Evolutionary conservation across 2,888 invertebrate species (phyloP), one percentile per base, ranked within the genome.

Genomic region (Eucera pruinosa): DNA sequence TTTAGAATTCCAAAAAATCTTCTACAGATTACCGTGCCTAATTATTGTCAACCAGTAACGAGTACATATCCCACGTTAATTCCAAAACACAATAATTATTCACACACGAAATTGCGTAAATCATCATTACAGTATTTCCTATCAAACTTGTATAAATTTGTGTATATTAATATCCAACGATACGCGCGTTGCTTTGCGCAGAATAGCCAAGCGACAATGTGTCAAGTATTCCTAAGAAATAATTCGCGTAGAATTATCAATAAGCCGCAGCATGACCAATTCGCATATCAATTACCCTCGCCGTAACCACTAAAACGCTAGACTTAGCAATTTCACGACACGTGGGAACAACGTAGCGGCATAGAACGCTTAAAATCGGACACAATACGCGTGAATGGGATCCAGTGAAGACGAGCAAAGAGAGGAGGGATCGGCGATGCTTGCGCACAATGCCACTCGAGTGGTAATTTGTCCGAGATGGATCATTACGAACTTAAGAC

Each of bases 391-490:
- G 73, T 52, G 64, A 57, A 74, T 72, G 84, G 70, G 18, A 13
- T 5, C 5, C 15, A 13, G 33, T 77, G 71, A 47, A 54, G 57
- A 62, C 36, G 54, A 55, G 45, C 50, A 47, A 36, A 52, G 43
- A 48, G 50, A 39, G 48, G 60, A 55, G 81, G 82, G 50, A 85
- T 82, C 84, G 86, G 84, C 47, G 48, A 41, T 80, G 58, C 82
- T 81, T 76, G 83, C 76, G 75, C 85, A 85, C 88, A 88, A 86
- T 86, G 86, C 88, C 86, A 81, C 82, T 79, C 82, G 83, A 83
- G 77, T 81, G 84, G 83, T 81, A 84, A 84, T 84, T 83, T 84
- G 82, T 72, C 71, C 80, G 80, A 82, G 84, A 71, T 77, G 82
- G 76, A 70, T 79, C 82, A 79, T 78, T 80, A 78, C 76, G 54